phyloP scores from a whole-genome alignment of 2,888 invertebrate genomes.

The Orthosia gracilis region DNA sequence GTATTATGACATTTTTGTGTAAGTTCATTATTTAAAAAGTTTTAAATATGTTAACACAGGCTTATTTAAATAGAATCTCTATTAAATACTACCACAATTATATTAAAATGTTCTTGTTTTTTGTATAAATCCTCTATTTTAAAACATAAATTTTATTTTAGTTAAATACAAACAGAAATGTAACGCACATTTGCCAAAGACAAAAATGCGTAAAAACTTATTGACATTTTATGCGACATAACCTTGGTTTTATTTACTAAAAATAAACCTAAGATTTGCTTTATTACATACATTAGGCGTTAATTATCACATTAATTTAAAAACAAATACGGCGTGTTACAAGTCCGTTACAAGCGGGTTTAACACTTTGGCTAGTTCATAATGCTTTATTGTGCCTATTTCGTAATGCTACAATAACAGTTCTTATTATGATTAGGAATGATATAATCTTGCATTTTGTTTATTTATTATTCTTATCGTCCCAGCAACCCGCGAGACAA shows the following conservation, averaged over 20 bases:
- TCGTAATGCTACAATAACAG: not conserved
- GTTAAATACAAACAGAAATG: not conserved
- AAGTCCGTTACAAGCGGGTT: too few relatives aligned
- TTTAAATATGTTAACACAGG: not conserved
- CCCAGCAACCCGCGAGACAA: not conserved
- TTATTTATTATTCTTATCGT: constrained; percentile 34
- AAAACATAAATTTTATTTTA: not conserved
- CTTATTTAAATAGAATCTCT: not conserved
- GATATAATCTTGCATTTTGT: constrained; percentile 2
- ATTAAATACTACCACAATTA: too few relatives aligned
- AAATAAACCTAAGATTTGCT: not conserved
- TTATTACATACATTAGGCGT: not conserved
- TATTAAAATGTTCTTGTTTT: too few relatives aligned
- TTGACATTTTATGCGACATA: not conserved
- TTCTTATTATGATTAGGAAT: not conserved
- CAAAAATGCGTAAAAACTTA: not conserved
- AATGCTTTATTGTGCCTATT: not conserved
- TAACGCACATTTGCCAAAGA: not conserved
- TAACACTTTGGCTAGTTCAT: too few relatives aligned
- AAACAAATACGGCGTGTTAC: too few relatives aligned
- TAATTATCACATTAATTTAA: not conserved
- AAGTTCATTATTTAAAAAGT: not conserved
- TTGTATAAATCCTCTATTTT: not conserved
- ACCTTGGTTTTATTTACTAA: constrained; percentile 14
- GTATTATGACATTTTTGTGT: too few relatives aligned